Percentiles rank a stretch among this genome's conserved stretches.
phyloP scores from a whole-genome alignment of 2,888 invertebrate species.

The Spodoptera picta region DNA sequence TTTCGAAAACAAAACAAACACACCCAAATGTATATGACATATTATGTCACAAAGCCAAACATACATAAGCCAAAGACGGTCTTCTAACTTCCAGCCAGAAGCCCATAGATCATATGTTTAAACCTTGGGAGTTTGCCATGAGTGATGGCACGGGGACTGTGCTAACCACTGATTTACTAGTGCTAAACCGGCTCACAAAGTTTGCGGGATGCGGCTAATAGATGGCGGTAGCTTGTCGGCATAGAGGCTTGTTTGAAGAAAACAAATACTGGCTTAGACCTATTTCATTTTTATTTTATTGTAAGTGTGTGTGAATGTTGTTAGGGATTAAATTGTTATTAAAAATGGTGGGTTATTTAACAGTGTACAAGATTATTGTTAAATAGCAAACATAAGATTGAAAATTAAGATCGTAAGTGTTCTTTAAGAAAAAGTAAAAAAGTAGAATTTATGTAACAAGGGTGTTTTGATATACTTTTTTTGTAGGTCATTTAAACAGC shows the following conservation, averaged over 20 bases:
- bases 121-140: conserved; percentile 60
- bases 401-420: too few species aligned
- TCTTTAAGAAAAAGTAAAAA: too few species aligned
- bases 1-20: not conserved
- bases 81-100: conserved; percentile 22
- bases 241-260: not conserved
- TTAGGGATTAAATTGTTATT: too few species aligned
- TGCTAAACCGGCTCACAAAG: conserved; percentile 69
- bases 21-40: conserved; percentile 1
- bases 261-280: too few species aligned
- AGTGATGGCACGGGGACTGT: conserved; percentile 68
- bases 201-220: conserved; percentile 49
- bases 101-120: conserved; percentile 39
- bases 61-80: conserved; percentile 21
- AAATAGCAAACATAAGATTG: too few species aligned
- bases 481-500: too few species aligned
- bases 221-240: conserved; percentile 17
- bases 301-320: too few species aligned
- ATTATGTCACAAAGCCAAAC: conserved; percentile 13
- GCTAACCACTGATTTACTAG: conserved; percentile 74
- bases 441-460: too few species aligned
- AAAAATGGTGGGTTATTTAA: too few species aligned
- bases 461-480: too few species aligned
- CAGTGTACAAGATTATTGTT: too few species aligned
- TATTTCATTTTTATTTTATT: not conserved